A percentile compares a stretch with the other conserved stretches of the same genome.
phyloP scores from a whole-genome alignment of 1,140 invertebrate species.

The Rhysida immarginata region DNA sequence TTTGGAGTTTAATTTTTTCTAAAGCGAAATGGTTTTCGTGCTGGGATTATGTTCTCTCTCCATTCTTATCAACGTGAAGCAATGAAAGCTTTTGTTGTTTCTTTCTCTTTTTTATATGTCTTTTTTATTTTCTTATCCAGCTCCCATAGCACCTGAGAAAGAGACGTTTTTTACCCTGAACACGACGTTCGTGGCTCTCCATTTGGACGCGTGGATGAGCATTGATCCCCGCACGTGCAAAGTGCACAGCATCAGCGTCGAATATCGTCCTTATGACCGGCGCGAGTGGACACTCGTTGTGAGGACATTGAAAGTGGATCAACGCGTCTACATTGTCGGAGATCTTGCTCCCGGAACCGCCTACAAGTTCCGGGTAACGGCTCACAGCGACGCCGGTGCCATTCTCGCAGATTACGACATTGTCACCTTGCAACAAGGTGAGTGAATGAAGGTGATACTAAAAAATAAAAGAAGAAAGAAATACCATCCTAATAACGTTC shows the following conservation, averaged over 20 bases:
- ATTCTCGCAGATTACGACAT: constrained; percentile 75
- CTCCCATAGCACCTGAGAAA: background rate
- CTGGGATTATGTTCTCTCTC: too few relatives aligned
- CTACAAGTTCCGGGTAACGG: constrained; percentile 76
- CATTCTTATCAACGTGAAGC: background rate
- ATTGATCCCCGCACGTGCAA: constrained; percentile 52
- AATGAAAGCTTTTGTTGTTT: too few relatives aligned
- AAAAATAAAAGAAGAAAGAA: too few relatives aligned
- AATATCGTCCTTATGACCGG: constrained; percentile 40
- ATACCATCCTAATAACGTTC: too few relatives aligned
- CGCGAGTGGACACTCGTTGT: background rate
- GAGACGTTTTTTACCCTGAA: background rate
- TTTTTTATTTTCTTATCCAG: background rate
- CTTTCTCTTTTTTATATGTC: background rate
- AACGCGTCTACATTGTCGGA: constrained; percentile 51
- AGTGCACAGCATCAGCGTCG: constrained; percentile 69
- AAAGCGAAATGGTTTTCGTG: too few relatives aligned
- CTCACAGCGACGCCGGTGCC: constrained; percentile 89
- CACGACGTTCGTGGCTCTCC: constrained; percentile 67
- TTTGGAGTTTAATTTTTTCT: too few relatives aligned
- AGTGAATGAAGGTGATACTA: too few relatives aligned
- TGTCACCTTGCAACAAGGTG: background rate
- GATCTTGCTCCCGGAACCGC: constrained; percentile 83
- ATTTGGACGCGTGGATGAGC: constrained; percentile 72
- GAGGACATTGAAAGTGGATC: background rate